Conservation (phyloP, 2,888 invertebrate species). For the Cryptocheilus praepositus region DNA sequence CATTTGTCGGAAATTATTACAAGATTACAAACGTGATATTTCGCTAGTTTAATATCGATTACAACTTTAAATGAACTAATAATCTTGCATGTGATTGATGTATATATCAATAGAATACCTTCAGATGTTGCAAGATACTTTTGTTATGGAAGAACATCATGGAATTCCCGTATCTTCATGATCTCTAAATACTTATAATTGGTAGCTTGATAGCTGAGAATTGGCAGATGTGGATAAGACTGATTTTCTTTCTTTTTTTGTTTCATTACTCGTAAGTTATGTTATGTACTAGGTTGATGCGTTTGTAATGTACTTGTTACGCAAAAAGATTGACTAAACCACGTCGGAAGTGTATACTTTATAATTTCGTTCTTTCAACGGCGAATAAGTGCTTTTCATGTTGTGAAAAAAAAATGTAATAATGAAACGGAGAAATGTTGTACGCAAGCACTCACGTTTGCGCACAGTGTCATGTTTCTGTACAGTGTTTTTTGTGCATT, state of each 20-base stretch:
- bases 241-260: conserved; percentile 62
- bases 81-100: conserved; percentile 22
- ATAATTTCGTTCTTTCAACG: conserved; percentile 5
- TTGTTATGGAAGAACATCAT: conserved; percentile 13
- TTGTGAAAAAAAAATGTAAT: too few relatives aligned
- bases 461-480: too few relatives aligned
- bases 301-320: conserved; percentile 24
- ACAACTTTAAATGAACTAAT: conserved; percentile 12
- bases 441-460: too few relatives aligned
- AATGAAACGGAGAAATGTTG: too few relatives aligned
- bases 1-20: background rate
- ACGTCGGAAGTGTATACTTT: background rate
- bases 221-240: conserved; percentile 59
- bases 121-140: conserved; percentile 7
- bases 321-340: conserved; percentile 6
- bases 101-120: conserved; percentile 24
- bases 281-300: conserved; percentile 28
- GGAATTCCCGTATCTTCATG: conserved; percentile 26
- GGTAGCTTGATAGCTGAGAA: conserved; percentile 31
- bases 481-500: too few relatives aligned
- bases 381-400: too few relatives aligned
- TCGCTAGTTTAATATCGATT: conserved; percentile 5
- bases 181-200: conserved; percentile 37
- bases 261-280: conserved; percentile 47
- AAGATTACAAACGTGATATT: background rate